Conservation (phyloP, 2,113 vertebrate species). For the Candoia aspera region DNA sequence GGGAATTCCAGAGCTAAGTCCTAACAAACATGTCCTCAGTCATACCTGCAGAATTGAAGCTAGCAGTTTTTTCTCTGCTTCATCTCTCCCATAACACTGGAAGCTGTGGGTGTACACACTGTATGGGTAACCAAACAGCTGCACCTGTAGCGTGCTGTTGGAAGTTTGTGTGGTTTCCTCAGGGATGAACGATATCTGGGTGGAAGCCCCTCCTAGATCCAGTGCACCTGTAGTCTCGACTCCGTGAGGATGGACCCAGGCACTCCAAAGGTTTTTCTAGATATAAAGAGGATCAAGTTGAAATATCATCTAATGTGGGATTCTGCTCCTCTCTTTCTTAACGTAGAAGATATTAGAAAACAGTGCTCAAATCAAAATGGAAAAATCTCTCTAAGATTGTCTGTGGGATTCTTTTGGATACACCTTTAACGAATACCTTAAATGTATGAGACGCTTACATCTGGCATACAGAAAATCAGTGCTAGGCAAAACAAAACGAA, state of each 20-base stretch:
- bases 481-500: not conserved
- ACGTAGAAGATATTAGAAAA: not conserved
- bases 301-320: constrained; percentile 9
- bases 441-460: not conserved
- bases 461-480: fast-evolving
- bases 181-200: constrained; percentile 87
- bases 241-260: constrained; percentile 78
- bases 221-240: constrained; percentile 85
- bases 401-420: not conserved
- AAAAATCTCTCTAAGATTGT: not conserved
- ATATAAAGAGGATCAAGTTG: constrained; percentile 34
- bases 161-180: constrained; percentile 48
- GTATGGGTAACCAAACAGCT: constrained; percentile 89
- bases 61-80: constrained; percentile 85
- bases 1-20: not conserved
- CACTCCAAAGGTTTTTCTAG: constrained; percentile 87
- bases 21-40: not conserved
- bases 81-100: constrained; percentile 91
- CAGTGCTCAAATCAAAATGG: not conserved
- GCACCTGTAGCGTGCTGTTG: constrained; percentile 72
- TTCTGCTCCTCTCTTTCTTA: constrained; percentile 1
- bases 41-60: constrained; percentile 81
- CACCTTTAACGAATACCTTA: not conserved
- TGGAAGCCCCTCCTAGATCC: constrained; percentile 94
- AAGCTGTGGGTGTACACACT: constrained; percentile 91